phyloP scores from a whole-genome alignment of 1,140 invertebrate species.

The Euura saliciscinereae region DNA sequence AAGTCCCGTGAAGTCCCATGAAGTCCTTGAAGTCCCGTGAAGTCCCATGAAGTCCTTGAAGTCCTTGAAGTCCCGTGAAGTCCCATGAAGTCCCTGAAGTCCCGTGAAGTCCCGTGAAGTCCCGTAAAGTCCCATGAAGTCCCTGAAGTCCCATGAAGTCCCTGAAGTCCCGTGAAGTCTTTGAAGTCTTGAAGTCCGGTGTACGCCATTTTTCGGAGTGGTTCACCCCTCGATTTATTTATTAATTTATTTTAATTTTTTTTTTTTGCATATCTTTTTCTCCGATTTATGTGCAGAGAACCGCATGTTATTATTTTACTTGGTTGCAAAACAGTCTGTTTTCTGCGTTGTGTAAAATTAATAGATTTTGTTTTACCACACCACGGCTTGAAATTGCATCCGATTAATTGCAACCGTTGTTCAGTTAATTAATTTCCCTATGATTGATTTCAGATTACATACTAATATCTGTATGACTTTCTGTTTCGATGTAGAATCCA shows the following conservation, averaged over 20 bases:
- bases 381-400: slow-evolving; percentile 8
- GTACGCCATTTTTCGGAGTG: no score
- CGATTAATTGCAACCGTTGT: not conserved
- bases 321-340: slow-evolving; percentile 14
- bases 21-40: no score
- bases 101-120: no score
- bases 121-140: no score
- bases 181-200: no score
- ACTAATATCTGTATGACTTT: not conserved
- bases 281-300: slow-evolving; percentile 17
- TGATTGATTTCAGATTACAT: slow-evolving; percentile 12
- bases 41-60: no score
- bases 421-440: not conserved
- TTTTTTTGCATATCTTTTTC: slow-evolving; percentile 43
- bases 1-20: no score
- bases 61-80: no score
- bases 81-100: no score
- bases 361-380: not conserved
- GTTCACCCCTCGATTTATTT: not conserved
- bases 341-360: slow-evolving; percentile 24
- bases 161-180: no score
- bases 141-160: no score
- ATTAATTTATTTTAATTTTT: slow-evolving; percentile 22
- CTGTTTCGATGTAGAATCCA: no score
- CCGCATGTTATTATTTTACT: slow-evolving; percentile 26